These are phyloP conservation scores for Choloepus hoffmanni DNA, from an alignment of 2,113 vertebrate species.

Conservation along the genomic window DNA sequence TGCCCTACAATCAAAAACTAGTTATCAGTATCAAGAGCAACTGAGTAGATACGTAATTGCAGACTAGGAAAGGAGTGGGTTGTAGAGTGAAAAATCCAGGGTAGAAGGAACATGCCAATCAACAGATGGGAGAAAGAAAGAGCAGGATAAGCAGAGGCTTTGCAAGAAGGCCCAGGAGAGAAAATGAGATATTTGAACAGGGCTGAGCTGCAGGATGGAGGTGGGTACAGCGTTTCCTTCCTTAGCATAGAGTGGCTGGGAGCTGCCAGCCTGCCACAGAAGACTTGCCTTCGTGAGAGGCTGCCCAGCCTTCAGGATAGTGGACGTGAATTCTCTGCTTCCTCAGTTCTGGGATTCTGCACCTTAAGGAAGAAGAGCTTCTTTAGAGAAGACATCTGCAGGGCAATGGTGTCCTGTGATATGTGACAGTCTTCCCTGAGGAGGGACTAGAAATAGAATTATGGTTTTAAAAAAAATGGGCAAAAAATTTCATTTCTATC, in stretches of 20 bases:
- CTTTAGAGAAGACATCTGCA: accelerated
- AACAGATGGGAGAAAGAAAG: neutral
- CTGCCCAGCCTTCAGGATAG: neutral
- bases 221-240: neutral
- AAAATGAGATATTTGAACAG: neutral
- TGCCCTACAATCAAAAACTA: constrained; percentile 64
- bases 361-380: accelerated
- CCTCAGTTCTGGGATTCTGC: neutral
- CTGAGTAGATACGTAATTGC: accelerated
- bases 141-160: neutral
- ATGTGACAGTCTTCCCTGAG: neutral
- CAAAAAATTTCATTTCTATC: constrained; percentile 20
- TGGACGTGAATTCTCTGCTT: neutral
- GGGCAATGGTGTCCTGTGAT: neutral
- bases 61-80: neutral
- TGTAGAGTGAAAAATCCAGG: neutral
- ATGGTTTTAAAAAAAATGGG: neutral
- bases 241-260: neutral
- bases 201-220: neutral
- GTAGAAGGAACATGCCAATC: neutral
- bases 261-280: neutral
- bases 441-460: constrained; percentile 7
- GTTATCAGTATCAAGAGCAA: constrained; percentile 50
- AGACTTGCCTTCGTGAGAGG: neutral
- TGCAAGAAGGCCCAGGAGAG: neutral